Percentiles rank a stretch among this genome's conserved stretches.
These are phyloP conservation scores for Zelostemma sp. DNA, from an alignment of 1,140 invertebrate species.

Conservation along the genomic window DNA sequence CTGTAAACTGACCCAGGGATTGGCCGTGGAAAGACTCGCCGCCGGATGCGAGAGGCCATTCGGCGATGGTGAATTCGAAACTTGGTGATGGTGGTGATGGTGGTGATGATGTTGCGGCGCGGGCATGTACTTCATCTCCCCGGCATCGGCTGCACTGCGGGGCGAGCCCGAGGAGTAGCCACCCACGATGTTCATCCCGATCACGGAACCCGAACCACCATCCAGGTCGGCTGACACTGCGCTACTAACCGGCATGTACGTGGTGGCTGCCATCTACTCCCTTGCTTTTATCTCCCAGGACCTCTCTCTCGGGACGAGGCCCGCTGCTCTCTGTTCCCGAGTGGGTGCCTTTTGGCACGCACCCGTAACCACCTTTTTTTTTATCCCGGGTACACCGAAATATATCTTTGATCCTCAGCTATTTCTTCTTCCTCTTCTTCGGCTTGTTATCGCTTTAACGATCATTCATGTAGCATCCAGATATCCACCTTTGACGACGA, in stretches of 20 bases:
- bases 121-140: constrained; percentile 95
- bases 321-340: constrained; percentile 34
- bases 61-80: constrained; percentile 75
- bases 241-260: constrained; percentile 85
- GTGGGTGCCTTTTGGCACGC: constrained; percentile 24
- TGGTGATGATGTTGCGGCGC: constrained; percentile 83
- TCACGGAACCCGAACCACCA: constrained; percentile 78
- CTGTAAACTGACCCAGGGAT: constrained; percentile 88
- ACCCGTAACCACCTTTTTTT: too few species aligned
- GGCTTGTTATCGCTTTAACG: too few species aligned
- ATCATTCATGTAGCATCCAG: too few species aligned
- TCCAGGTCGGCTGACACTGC: constrained; percentile 81
- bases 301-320: constrained; percentile 40
- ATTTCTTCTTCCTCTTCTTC: too few species aligned
- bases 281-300: constrained; percentile 38
- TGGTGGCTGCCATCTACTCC: constrained; percentile 83
- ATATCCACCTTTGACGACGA: too few species aligned
- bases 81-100: constrained; percentile 79
- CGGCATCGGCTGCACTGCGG: constrained; percentile 82
- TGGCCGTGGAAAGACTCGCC: constrained; percentile 73
- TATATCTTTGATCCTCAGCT: too few species aligned
- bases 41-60: constrained; percentile 78
- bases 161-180: constrained; percentile 83
- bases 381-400: too few species aligned
- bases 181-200: constrained; percentile 79